Percentiles rank a stretch among this genome's conserved stretches.
Conservation (phyloP, 92 coral and sea anemone genomes). For the Palythoa caribaeorum region DNA sequence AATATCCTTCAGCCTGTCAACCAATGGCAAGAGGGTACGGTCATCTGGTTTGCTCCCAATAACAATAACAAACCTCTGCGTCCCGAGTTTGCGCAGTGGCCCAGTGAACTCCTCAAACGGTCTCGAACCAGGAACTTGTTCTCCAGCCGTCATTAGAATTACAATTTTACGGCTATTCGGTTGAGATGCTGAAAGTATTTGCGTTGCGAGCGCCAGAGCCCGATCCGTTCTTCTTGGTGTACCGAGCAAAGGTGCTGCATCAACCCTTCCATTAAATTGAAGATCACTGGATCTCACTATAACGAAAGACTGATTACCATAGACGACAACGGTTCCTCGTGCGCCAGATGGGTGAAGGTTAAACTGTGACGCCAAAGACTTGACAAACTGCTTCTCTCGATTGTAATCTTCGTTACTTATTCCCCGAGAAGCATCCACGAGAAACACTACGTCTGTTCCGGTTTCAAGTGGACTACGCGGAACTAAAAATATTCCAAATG, state of each 20-base stretch:
- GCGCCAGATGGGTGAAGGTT: slow-evolving; percentile 71
- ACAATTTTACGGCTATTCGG: slow-evolving; percentile 46
- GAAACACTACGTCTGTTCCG: slow-evolving; percentile 72
- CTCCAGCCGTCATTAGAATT: slow-evolving; percentile 77
- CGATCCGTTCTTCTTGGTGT: slow-evolving; percentile 69
- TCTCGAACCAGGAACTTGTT: slow-evolving; percentile 50
- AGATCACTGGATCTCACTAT: slow-evolving; percentile 46
- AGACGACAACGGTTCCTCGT: slow-evolving; percentile 66
- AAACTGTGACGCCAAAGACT: slow-evolving; percentile 58
- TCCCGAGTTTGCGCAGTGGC: slow-evolving; percentile 70
- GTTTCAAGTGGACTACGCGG: slow-evolving; percentile 24
- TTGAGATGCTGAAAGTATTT: slow-evolving; percentile 53
- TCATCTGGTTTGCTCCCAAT: slow-evolving; percentile 69
- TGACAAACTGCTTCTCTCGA: slow-evolving; percentile 71
- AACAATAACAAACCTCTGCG: slow-evolving; percentile 78
- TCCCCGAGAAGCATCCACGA: slow-evolving; percentile 73
- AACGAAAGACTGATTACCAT: slow-evolving; percentile 58
- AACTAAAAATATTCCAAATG: not conserved
- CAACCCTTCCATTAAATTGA: slow-evolving; percentile 49
- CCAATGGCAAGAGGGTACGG: slow-evolving; percentile 50
- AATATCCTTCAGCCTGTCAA: slow-evolving; percentile 50
- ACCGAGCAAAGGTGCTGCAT: slow-evolving; percentile 50
- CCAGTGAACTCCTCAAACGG: slow-evolving; percentile 71
- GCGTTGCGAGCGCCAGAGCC: slow-evolving; percentile 63
- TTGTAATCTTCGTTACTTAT: slow-evolving; percentile 56